These are phyloP conservation scores for Lanius collurio DNA, from an alignment of 2,113 vertebrate genomes.

Conservation along the genomic window DNA sequence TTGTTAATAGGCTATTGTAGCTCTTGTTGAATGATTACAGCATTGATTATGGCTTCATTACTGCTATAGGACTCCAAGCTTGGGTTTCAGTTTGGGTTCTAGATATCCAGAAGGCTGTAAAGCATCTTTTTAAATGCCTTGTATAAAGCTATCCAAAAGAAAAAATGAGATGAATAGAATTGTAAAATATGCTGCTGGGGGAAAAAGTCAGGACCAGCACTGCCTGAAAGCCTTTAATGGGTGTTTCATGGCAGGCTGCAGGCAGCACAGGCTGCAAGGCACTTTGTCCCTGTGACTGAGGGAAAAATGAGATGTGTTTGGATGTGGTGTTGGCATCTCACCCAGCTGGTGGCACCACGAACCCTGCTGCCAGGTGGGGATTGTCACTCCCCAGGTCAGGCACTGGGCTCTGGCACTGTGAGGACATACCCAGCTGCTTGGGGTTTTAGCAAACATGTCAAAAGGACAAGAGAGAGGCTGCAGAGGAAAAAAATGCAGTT, in stretches of 20 bases:
- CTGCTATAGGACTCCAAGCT: not conserved
- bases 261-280: not conserved
- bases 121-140: not conserved
- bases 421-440: not conserved
- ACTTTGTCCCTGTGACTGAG: not conserved
- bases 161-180: not conserved
- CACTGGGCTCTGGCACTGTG: accelerated
- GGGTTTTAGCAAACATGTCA: not conserved
- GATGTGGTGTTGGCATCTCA: not conserved
- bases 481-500: not conserved
- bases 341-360: not conserved
- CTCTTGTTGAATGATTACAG: not conserved
- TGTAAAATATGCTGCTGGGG: not conserved
- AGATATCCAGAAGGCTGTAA: not conserved
- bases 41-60: not conserved
- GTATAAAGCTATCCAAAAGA: not conserved
- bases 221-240: not conserved
- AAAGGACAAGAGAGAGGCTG: not conserved
- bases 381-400: not conserved
- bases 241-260: not conserved
- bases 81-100: not conserved
- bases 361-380: not conserved
- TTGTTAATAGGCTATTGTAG: not conserved
- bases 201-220: not conserved
- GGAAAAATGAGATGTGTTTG: not conserved